Base-by-base conservation (phyloP, 2,113 vertebrate genomes). In the Thermophis baileyi region DNA sequence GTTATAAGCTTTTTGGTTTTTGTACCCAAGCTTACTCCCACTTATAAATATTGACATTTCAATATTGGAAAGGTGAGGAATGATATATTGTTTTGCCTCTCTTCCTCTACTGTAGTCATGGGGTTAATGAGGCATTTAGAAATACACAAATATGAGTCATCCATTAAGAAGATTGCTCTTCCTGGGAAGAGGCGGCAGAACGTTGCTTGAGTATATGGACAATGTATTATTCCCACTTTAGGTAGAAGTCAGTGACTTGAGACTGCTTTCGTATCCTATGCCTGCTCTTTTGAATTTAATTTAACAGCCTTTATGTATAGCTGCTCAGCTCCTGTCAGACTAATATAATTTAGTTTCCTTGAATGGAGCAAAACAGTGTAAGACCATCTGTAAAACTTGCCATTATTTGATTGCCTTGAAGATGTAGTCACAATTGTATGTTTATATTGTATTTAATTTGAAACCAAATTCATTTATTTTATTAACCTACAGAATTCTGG, bases 21-120 rank as follows among this genome's bases (percentile, higher is more conserved):
- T 30, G 22, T 69, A 47, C 40, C 94, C 14, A 1, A 87, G 35
- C 46, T 55, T 93, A 91, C 85, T 94, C 10, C 90, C 85, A 46
- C 96, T 92, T 95, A 90, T 51, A n/a, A 50, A 85, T 90, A 93
- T 86, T 93, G 89, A 94, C 93, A 95, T 93, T 95, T 93, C 91
- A 93, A 55, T 86, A 53, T 91, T 93, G 54, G 40, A 53, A 95
- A 93, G 16, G 87, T 88, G n/a, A 25, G 14, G 85, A 55, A 25
- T 90, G 57, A 91, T 86, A 87, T 86, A 85, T 46, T 92, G 63
- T 47, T 63, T 86, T 87, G 49, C 94, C 85, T 92, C 85, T 94
- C 91, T 93, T 69, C 11, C 60, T 94, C 57, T 95, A 27, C 40
- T 92, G 47, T 94, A 88, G 69, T 94, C 94, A 95, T 18, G 55